Conservation (phyloP, 2,888 invertebrate genomes). For the Archips xylosteana region DNA sequence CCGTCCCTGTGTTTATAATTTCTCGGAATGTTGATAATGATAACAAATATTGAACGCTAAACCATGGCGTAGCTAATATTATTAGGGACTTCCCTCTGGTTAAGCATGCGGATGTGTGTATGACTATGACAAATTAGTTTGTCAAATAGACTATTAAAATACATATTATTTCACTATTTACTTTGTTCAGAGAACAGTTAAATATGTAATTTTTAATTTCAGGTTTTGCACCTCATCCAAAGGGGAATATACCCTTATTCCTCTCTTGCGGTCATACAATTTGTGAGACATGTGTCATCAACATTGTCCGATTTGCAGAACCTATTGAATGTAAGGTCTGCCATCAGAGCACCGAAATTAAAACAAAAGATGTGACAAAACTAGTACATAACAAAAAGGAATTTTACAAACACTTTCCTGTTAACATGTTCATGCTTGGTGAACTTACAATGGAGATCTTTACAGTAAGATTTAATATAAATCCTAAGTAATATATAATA, state of each 20-base stretch:
- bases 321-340: slow-evolving; percentile 82
- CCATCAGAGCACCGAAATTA: slow-evolving; percentile 61
- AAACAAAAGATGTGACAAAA: slow-evolving; percentile 50
- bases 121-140: too few species aligned
- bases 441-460: slow-evolving; percentile 63
- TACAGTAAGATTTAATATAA: slow-evolving; percentile 55
- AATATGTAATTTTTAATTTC: slow-evolving; percentile 14
- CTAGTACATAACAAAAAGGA: slow-evolving; percentile 56
- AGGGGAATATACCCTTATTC: slow-evolving; percentile 83
- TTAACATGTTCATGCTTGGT: slow-evolving; percentile 71
- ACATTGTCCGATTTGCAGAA: slow-evolving; percentile 66
- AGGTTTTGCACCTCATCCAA: slow-evolving; percentile 50
- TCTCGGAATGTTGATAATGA: neutral
- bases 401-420: slow-evolving; percentile 67
- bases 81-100: neutral
- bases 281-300: slow-evolving; percentile 87
- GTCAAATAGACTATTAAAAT: too few species aligned
- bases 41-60: neutral
- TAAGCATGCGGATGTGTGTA: neutral
- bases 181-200: neutral
- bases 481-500: neutral
- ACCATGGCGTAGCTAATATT: neutral
- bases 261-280: slow-evolving; percentile 88
- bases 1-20: neutral
- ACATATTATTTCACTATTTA: too few species aligned